Base-by-base conservation (phyloP, 30 jellyfish, hydroid and myxozoan genomes). In the Chrysaora quinquecirrha region DNA sequence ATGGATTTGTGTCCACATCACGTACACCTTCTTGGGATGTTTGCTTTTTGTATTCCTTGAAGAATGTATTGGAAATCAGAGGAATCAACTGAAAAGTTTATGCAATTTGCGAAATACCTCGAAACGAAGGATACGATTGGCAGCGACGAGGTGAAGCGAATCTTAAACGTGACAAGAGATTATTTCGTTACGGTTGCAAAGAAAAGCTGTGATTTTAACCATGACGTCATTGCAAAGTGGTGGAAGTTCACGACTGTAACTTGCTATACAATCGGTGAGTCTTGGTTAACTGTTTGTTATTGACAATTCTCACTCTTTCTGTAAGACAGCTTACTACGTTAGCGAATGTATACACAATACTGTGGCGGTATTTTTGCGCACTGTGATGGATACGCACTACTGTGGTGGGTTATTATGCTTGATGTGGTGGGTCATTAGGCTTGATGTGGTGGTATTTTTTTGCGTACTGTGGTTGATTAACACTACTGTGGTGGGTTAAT, bases 201-300 rank as follows among this genome's bases (percentile, higher is more conserved):
- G 6, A 69, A 32, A 34, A 24, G 23, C 14, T 82, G 92, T 56
- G 67, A 71, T 23, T 10, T 82, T 0, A 82, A 30, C 35, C 92
- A 82, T 38, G 92, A 69, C 34, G 38, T 30, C 25, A 58, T 82
- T 31, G 92, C 92, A 7, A 82, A 82, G 54, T 82, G 92, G 92
- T 82, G 92, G 92, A 30, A 63, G 7, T 82, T 82, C 43, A 82
- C 92, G 3, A 82, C 75, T 1, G 92, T 82, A 14, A 82, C 92
- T 6, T 82, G 92, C 65, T 82, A 82, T 60, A 82, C 92, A 1
- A 82, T 82, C 11, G 92, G 92, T 82, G 54, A 52, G 80, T 3
- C 25, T n/a, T n/a, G n/a, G n/a, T n/a, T n/a, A n/a, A n/a, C n/a
- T n/a, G n/a, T n/a, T n/a, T n/a, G n/a, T n/a, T n/a, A n/a, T n/a